Evolutionary conservation across 2,888 invertebrate genomes (phyloP).

Genomic region (Prosapia bicincta): DNA sequence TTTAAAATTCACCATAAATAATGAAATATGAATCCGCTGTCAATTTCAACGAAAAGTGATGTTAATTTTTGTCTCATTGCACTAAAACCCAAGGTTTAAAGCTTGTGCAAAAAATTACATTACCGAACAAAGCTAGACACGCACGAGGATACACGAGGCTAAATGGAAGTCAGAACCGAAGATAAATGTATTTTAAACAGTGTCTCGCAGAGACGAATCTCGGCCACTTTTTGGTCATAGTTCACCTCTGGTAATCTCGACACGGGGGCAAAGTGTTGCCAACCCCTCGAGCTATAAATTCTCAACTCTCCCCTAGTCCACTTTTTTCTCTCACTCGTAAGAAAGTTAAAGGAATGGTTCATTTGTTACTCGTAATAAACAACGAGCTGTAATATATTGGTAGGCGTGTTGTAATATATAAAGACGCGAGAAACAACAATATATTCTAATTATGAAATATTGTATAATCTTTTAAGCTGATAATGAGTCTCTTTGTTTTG

Average conservation of each 20-base stretch:
- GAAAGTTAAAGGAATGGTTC: not conserved
- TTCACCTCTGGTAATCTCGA: constrained; percentile 14
- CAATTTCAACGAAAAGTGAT: no score
- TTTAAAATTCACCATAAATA: no score
- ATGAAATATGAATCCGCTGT: no score
- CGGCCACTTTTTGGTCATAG: constrained; percentile 14
- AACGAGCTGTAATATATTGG: not conserved
- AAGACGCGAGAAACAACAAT: no score
- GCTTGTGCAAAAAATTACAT: no score
- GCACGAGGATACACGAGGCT: not conserved
- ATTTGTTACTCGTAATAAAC: not conserved
- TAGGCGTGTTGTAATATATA: no score
- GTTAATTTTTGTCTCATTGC: no score
- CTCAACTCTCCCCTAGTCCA: not conserved
- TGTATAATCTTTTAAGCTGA: no score
- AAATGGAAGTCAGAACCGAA: not conserved
- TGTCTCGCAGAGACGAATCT: not conserved
- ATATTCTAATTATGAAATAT: no score
- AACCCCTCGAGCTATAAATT: not conserved
- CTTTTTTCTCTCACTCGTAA: not conserved
- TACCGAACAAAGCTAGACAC: not conserved
- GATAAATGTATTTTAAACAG: not conserved
- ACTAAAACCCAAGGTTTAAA: no score
- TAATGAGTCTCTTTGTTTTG: no score
- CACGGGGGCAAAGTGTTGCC: not conserved